Percentiles rank a stretch among this genome's conserved stretches.
Conservation (phyloP, 2,113 vertebrate genomes). For the Salvelinus sp. region DNA sequence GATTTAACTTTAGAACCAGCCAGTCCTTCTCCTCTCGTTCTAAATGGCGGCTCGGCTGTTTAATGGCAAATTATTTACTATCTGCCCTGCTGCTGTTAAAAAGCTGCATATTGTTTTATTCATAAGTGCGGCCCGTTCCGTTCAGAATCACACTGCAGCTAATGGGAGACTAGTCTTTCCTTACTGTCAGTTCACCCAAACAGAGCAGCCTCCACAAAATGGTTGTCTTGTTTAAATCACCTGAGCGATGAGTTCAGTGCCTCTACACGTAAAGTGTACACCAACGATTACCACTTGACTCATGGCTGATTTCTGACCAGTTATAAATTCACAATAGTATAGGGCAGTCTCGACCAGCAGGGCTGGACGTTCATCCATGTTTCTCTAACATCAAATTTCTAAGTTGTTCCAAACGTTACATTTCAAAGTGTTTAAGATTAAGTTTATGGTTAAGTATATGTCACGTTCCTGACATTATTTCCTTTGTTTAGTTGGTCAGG, state of each 20-base stretch:
- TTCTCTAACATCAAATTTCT: too few relatives aligned
- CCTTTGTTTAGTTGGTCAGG: too few relatives aligned
- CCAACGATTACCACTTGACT: not conserved
- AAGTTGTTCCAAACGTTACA: too few relatives aligned
- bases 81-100: constrained; percentile 23
- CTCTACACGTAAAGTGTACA: not conserved
- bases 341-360: not conserved
- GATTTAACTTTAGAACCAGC: constrained; percentile 31
- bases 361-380: too few relatives aligned
- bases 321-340: not conserved
- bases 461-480: too few relatives aligned
- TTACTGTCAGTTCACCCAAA: constrained; percentile 11
- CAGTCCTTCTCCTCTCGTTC: constrained; percentile 23
- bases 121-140: constrained; percentile 24
- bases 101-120: constrained; percentile 44
- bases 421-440: too few relatives aligned
- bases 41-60: constrained; percentile 10
- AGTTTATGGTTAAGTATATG: too few relatives aligned
- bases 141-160: constrained; percentile 19
- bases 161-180: constrained; percentile 20
- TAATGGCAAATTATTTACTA: constrained; percentile 50
- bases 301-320: too few relatives aligned
- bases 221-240: constrained; percentile 27
- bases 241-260: too few relatives aligned
- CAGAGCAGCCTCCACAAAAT: constrained; percentile 18